Base-by-base conservation (phyloP, 2,888 invertebrate genomes). In the Nineta flava region DNA sequence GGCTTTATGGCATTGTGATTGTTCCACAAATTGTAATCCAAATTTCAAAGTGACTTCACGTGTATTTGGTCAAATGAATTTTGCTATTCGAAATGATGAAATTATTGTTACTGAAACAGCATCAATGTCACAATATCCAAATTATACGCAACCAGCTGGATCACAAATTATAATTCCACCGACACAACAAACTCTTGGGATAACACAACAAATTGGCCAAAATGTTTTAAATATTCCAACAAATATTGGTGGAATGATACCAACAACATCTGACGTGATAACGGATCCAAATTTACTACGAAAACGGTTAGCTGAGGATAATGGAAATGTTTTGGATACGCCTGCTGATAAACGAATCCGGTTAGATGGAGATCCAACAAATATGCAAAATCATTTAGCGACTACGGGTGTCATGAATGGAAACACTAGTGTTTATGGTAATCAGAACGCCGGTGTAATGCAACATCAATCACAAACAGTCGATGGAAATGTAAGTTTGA, bases 11-110 rank as follows among this genome's bases (percentile, higher is more conserved):
- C 26, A 21, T 6, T 41, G 41, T 42, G 48, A 48, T 17, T 26
- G 31, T 42, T 42, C 48, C 1, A 48, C 31, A 26, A 41, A 48
- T 32, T 48, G 48, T 26, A 48, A 48, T 48, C 42, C 48, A 26
- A 17, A 21, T 21, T 44, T 21, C 21, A 44, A 44, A 16, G 38
- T 38, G n/a, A 38, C 38, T 10, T 15, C 38, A 15, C n/a, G 15
- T 15, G 2, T 38, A 15, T 38, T 38, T 15, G n/a, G 38, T 38
- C 38, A 38, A 15, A 38, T 38, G 38, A 38, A 38, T 15, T 13
- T 38, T n/a, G 15, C 15, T 15, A 15, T 13, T 13, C 38, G 38
- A 38, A 38, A 38, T 38, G 38, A 38, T 9, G 21, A 44, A 9
- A 26, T 44, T 21, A 17, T 44, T 16, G 44, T 44, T 10, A 10